Evolutionary conservation across 2,797 vertebrate genomes (phyloP).

Genomic region (Anabas testudineus): DNA sequence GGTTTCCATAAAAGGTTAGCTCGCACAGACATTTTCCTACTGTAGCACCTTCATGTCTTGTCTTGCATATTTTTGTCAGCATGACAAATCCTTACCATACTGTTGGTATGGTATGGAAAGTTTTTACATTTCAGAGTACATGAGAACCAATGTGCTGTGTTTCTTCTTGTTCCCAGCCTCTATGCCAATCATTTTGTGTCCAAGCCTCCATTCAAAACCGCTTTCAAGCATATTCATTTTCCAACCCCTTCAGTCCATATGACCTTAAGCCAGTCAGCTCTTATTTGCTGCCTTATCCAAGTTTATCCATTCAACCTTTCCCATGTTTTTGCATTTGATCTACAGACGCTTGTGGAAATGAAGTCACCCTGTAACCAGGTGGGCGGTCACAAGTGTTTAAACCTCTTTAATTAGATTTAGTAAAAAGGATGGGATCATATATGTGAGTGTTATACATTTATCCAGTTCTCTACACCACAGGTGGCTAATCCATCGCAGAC

Average conservation of each 20-base stretch:
- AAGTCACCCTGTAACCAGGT: constrained; percentile 72
- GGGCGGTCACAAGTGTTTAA: constrained; percentile 62
- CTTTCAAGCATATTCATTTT: constrained; percentile 25
- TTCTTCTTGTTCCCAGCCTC: constrained; percentile 47
- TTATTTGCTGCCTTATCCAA: background rate
- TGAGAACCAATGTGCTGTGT: constrained; percentile 67
- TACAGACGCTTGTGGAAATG: constrained; percentile 50
- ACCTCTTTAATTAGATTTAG: constrained; percentile 75
- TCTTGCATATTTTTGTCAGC: constrained; percentile 44
- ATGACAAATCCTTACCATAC: constrained; percentile 63
- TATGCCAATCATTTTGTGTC: constrained; percentile 1
- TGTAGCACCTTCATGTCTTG: constrained; percentile 35
- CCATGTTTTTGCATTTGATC: constrained; percentile 19
- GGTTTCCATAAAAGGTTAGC: constrained; percentile 51
- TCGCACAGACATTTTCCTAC: constrained; percentile 32
- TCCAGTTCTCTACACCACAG: constrained; percentile 66
- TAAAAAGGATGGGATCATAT: constrained; percentile 54
- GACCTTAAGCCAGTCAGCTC: background rate
- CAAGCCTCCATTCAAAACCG: constrained; percentile 8
- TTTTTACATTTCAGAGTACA: constrained; percentile 51
- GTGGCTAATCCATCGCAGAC: constrained; percentile 78
- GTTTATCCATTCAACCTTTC: too few relatives aligned
- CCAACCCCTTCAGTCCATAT: constrained; percentile 9
- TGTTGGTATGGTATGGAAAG: too few relatives aligned
- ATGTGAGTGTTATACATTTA: constrained; percentile 4